These are phyloP conservation scores for Catocala nupta DNA, from an alignment of 2,888 invertebrate species.

Conservation along the genomic window DNA sequence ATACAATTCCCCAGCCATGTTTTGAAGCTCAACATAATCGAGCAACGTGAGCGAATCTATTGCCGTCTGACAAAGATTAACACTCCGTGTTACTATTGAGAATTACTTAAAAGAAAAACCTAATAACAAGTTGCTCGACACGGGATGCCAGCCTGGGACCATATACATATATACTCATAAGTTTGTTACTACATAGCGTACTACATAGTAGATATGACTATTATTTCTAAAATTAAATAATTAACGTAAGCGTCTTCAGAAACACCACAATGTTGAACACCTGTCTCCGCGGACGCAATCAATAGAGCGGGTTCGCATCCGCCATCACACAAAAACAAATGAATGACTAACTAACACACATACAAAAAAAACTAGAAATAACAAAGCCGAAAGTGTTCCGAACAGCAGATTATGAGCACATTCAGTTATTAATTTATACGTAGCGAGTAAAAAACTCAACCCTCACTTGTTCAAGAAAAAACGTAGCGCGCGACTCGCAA, in stretches of 20 bases:
- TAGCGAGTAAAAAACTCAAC: slow-evolving; percentile 82
- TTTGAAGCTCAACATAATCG: no score
- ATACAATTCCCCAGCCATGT: no score
- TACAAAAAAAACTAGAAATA: slow-evolving; percentile 68
- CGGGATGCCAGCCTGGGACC: no score
- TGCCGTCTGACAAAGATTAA: no score
- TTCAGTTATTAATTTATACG: slow-evolving; percentile 87
- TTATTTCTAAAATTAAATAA: no score
- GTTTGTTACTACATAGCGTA: no score
- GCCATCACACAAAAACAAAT: slow-evolving; percentile 83
- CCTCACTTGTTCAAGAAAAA: slow-evolving; percentile 80
- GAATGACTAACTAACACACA: slow-evolving; percentile 69
- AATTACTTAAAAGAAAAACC: no score
- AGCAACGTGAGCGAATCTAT: no score
- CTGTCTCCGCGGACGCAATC: slow-evolving; percentile 80
- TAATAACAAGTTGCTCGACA: no score
- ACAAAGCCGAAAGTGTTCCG: slow-evolving; percentile 86
- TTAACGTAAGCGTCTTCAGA: slow-evolving; percentile 17
- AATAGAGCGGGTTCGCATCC: slow-evolving; percentile 79
- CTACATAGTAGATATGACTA: no score
- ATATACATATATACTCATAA: no score
- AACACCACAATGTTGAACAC: slow-evolving; percentile 59
- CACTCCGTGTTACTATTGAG: no score
- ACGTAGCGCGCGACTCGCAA: slow-evolving; percentile 84
- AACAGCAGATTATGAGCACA: slow-evolving; percentile 85